These are phyloP conservation scores for Pristionchus exspectatus DNA, from an alignment of 2,888 invertebrate genomes.

Conservation along the genomic window DNA sequence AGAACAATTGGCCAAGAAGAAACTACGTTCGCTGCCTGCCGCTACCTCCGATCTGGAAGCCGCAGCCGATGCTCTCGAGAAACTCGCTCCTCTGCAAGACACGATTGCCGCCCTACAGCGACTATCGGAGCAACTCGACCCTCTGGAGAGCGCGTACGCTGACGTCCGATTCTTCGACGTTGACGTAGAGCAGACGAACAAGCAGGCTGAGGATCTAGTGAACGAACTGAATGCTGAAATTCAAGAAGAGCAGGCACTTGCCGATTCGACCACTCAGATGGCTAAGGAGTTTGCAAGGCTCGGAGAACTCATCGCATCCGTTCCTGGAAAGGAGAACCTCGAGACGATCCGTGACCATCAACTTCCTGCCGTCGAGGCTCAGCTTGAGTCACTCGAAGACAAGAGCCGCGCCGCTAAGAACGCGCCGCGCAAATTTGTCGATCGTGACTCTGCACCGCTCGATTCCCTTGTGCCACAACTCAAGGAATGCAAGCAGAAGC, in stretches of 20 bases:
- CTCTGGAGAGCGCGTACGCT: constrained; percentile 67
- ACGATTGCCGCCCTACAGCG: constrained; percentile 64
- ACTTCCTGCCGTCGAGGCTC: constrained; percentile 36
- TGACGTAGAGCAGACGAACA: constrained; percentile 68
- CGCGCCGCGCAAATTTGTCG: constrained; percentile 51
- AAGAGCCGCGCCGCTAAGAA: constrained; percentile 47
- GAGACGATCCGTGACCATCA: constrained; percentile 46
- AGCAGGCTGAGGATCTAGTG: constrained; percentile 67
- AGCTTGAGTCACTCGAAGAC: constrained; percentile 47
- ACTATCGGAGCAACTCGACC: constrained; percentile 56
- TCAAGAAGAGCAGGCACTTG: constrained; percentile 63
- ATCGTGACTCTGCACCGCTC: constrained; percentile 14
- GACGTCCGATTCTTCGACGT: constrained; percentile 73
- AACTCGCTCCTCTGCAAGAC: constrained; percentile 59
- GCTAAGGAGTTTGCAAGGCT: constrained; percentile 60
- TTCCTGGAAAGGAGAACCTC: constrained; percentile 50
- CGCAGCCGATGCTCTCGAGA: constrained; percentile 48
- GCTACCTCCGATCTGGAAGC: constrained; percentile 28
- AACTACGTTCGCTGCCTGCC: constrained; percentile 28
- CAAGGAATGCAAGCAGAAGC: constrained; percentile 38
- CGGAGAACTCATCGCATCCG: constrained; percentile 46
- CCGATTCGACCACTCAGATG: constrained; percentile 64
- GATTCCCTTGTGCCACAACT: background rate
- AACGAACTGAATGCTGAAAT: constrained; percentile 61
- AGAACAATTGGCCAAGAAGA: constrained; percentile 45